Conservation (phyloP, 2,113 vertebrate genomes). For the Petrocephalus microphthalmus region DNA sequence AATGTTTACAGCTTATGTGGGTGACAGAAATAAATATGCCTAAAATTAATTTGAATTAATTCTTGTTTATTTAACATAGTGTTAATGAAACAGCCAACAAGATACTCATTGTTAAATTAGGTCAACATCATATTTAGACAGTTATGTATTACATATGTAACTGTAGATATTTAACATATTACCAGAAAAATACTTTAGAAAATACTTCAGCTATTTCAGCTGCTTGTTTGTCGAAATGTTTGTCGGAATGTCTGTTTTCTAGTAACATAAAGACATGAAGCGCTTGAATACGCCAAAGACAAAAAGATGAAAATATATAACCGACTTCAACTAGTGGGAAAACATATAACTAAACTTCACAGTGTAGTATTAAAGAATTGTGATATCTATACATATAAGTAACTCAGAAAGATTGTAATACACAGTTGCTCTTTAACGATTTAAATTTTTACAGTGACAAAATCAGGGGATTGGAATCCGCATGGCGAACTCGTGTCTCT, state of each 20-base stretch:
- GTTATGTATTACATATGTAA: background rate
- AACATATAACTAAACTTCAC: background rate
- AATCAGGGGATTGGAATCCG: background rate
- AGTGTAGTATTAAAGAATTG: background rate
- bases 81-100: background rate
- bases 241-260: no score
- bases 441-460: background rate
- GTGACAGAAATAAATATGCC: background rate
- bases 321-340: background rate
- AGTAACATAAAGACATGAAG: background rate
- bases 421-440: background rate
- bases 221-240: background rate
- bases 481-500: background rate
- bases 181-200: no score
- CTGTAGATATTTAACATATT: background rate
- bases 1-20: background rate
- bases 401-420: background rate
- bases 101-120: background rate
- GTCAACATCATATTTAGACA: background rate
- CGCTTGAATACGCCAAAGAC: background rate
- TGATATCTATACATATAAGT: background rate
- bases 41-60: background rate
- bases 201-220: background rate
- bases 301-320: background rate
- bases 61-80: background rate